Base-by-base conservation (phyloP, 1,140 invertebrate genomes). In the Drosophila yakuba region DNA sequence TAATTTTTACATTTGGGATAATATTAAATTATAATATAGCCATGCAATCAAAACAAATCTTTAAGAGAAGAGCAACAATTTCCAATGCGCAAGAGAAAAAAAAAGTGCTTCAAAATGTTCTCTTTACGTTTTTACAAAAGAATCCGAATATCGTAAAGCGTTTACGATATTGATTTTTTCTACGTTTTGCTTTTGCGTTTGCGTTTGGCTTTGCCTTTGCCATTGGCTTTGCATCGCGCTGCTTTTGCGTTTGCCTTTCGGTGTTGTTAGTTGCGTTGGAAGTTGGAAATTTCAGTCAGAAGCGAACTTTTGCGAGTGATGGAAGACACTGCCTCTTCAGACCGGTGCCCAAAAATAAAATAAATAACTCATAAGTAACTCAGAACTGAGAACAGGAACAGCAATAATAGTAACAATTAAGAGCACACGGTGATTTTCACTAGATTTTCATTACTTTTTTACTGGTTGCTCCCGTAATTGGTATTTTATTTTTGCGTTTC, bases 271-370 rank as follows among this genome's bases (percentile, higher is more conserved):
- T 51, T 35, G 48, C 50, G 50, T 36, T 52, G 50, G 15, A 36
- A 17, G 32, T 36, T 52, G 15, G 50, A 10, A 52, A 52, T 52
- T 52, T 52, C 48, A 51, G 28, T 51, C 28, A 32, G n/a, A 32
- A 51, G 48, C 48, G 48, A 32, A 51, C 25, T 48, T 50, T 50
- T 52, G 32, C 32, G 32, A 32, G 32, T 32, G 32, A 17, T 52
- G 50, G 50, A 36, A 52, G 32, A 51, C 48, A 11, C 8, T 11
- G 15, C 17, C 15, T 35, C n/a, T 35, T 47, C 45, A 28, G 45
- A 51, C 48, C 50, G 50, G 50, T 52, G 32, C 50, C 50, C 15
- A 52, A 36, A 52, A 3, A 12, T 12, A 51, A 51, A 51, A 51
- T 17, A 52, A 52, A 52, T 52, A 52, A 52, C 10, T 48, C n/a